Base-by-base conservation (phyloP, 2,888 invertebrate species). In the Linyphia triangularis region DNA sequence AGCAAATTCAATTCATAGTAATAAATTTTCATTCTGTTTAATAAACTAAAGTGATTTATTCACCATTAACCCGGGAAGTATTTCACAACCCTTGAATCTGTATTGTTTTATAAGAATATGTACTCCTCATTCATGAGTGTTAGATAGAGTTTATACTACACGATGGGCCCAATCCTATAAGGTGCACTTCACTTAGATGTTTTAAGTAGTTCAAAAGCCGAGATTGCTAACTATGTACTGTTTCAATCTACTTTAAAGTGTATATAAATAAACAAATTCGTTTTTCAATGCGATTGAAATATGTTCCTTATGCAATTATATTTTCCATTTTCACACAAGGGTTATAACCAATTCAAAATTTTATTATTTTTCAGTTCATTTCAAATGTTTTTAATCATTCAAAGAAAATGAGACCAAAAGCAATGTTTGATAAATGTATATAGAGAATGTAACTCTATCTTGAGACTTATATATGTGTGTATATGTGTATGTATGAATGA, bases 101-200 rank as follows among this genome's bases (percentile, higher is more conserved):
- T 86, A 86, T 26, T 73, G 63, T 51, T 51, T 51, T 51, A 51
- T 51, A 51, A 16, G 51, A 51, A 86, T 86, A 73, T 72, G 85
- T 88, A 88, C 75, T 67, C 43, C 72, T 88, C 81, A 73, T 81
- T 88, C 73, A 81, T 88, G 81, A 81, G 75, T 88, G 73, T 88
- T 88, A 88, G 86, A 67, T 88, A 88, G 86, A 63, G 73, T 88
- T 88, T 69, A 75, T 81, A 88, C 79, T 75, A 65, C 81, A 82
- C 75, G 81, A 88, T 88, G 86, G 86, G 86, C 86, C 86, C 86
- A 88, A 88, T 88, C 79, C 79, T 73, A 70, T 72, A 88, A 81
- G 86, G 86, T 88, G 86, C 86, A 88, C 86, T 88, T 88, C 73
- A 82, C 86, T 73, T 88, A 88, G 86, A 69, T 88, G 81, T 82